phyloP scores from a whole-genome alignment of 2,113 vertebrate genomes.

The Gobius niger region DNA sequence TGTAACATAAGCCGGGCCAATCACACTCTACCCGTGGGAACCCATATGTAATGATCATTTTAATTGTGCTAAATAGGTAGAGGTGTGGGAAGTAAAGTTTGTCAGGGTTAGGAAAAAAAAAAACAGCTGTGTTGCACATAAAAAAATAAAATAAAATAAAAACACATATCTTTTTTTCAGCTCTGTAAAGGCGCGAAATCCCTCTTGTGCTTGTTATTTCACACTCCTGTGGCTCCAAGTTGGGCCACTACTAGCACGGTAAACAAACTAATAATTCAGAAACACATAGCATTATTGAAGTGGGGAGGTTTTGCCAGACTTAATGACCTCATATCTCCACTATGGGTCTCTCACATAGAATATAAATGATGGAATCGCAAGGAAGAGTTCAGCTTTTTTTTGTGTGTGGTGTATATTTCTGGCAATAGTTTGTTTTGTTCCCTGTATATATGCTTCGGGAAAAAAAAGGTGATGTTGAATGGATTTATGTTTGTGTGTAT shows the following conservation, averaged over 20 bases:
- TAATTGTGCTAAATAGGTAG: conserved; percentile 61
- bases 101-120: conserved; percentile 43
- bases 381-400: conserved; percentile 24
- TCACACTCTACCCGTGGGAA: conserved; percentile 68
- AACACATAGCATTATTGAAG: conserved; percentile 25
- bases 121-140: conserved; percentile 56
- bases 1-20: conserved; percentile 66
- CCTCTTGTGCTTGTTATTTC: conserved; percentile 83
- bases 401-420: conserved; percentile 16
- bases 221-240: conserved; percentile 76
- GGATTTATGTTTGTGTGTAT: not conserved
- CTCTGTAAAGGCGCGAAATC: conserved; percentile 73
- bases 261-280: conserved; percentile 63
- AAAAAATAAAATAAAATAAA: conserved; percentile 45
- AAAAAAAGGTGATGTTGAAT: not conserved
- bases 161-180: conserved; percentile 40
- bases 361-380: conserved; percentile 40
- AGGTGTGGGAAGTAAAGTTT: conserved; percentile 57
- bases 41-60: conserved; percentile 64
- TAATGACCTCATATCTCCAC: conserved; percentile 68
- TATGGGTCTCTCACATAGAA: conserved; percentile 27
- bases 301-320: conserved; percentile 42
- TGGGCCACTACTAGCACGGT: conserved; percentile 56
- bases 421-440: conserved; percentile 15
- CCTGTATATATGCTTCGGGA: conserved; percentile 5